phyloP scores from a whole-genome alignment of 2,888 invertebrate species.

The Ophion costatus region DNA sequence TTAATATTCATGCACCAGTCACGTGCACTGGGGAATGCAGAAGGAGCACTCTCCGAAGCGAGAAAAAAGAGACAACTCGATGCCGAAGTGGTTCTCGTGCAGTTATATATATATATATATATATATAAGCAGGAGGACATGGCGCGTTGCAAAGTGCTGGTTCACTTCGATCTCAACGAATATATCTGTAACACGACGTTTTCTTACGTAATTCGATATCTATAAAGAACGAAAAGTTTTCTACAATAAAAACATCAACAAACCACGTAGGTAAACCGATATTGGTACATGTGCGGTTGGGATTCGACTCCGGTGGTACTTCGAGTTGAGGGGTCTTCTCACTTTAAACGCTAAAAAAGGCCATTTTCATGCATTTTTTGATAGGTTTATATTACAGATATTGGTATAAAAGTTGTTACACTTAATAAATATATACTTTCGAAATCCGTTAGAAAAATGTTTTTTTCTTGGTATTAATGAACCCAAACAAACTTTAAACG shows the following conservation, averaged over 20 bases:
- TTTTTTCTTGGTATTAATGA: too few relatives aligned
- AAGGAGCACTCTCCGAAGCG: conserved; percentile 29
- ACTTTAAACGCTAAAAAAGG: too few relatives aligned
- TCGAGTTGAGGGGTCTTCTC: too few relatives aligned
- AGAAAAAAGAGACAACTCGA: conserved; percentile 1
- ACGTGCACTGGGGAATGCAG: conserved; percentile 43
- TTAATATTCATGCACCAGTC: conserved; percentile 62
- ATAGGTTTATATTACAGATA: too few relatives aligned
- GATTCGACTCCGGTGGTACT: too few relatives aligned
- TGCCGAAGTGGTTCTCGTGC: conserved; percentile 5
- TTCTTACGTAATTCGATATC: background rate
- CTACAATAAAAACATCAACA: background rate
- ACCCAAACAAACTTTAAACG: too few relatives aligned
- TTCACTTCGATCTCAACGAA: background rate
- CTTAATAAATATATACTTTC: too few relatives aligned
- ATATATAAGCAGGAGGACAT: background rate
- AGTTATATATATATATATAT: conserved; percentile 13
- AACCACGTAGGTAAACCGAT: background rate
- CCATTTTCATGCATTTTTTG: too few relatives aligned
- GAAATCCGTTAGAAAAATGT: too few relatives aligned
- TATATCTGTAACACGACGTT: background rate
- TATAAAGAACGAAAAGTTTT: background rate
- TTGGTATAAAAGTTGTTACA: too few relatives aligned
- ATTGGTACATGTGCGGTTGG: background rate
- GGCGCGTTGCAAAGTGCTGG: background rate